Percentiles rank a stretch among this genome's conserved stretches.
phyloP scores from a whole-genome alignment of 2,113 vertebrate genomes.

The Psammodynastes pulverulentus region DNA sequence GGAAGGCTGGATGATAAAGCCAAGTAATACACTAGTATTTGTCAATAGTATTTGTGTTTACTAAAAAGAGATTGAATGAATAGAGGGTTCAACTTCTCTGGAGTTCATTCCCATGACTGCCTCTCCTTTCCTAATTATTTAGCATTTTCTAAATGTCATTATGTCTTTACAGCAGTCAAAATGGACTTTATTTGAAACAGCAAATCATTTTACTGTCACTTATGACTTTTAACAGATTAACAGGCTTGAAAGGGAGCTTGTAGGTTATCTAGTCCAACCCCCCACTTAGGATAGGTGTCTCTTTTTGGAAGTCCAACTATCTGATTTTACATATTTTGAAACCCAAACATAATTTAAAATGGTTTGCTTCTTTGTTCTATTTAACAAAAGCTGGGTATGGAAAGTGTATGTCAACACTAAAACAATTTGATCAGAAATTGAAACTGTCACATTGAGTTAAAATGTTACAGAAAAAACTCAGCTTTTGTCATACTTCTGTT shows the following conservation, averaged over 20 bases:
- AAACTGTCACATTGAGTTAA: not conserved
- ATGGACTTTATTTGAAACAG: slow-evolving; percentile 26
- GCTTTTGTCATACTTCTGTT: not conserved
- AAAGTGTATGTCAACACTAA: not conserved
- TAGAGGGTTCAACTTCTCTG: not conserved
- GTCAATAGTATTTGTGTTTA: not conserved
- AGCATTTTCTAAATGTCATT: not conserved
- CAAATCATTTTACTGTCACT: not conserved
- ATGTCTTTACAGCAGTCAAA: slow-evolving; percentile 18
- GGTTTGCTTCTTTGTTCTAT: not conserved
- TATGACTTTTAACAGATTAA: slow-evolving; percentile 1
- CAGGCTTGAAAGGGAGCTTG: too few relatives aligned
- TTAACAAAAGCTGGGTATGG: not conserved
- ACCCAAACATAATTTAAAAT: not conserved
- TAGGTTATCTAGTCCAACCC: too few relatives aligned
- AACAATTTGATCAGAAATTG: not conserved
- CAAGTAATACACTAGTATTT: not conserved
- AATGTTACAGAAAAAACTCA: not conserved
- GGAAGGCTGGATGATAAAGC: not conserved
- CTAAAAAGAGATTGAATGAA: not conserved
- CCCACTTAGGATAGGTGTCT: not conserved
- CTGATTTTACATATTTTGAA: not conserved
- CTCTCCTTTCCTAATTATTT: not conserved
- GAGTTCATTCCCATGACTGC: not conserved
- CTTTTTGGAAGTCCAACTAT: not conserved